Evolutionary conservation across 2,888 invertebrate species (phyloP).

Genomic region (Diplolepis rosae): DNA sequence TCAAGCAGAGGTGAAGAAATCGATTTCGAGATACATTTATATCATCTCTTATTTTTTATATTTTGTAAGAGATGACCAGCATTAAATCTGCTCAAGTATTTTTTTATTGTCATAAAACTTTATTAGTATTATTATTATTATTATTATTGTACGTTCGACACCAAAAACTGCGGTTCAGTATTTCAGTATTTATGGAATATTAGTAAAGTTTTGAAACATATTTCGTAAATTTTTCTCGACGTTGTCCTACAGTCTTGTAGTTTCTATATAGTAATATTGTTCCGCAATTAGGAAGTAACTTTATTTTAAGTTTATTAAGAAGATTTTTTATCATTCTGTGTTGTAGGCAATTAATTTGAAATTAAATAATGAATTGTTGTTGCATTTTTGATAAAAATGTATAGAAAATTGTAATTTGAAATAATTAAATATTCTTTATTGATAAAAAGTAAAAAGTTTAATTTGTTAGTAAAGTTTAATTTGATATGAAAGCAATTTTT

Average conservation of each 20-base stretch:
- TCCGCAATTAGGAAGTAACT: not conserved
- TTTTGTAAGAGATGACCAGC: conserved; percentile 31
- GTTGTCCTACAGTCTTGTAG: conserved; percentile 21
- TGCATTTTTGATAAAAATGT: too few species aligned
- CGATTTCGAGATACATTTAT: conserved; percentile 25
- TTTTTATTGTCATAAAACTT: conserved; percentile 50
- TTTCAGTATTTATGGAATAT: conserved; percentile 3
- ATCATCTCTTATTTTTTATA: conserved; percentile 8
- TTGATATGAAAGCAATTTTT: too few species aligned
- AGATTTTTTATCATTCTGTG: not conserved
- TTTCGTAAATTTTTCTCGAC: conserved; percentile 25
- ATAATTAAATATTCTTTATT: too few species aligned
- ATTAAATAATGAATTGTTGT: too few species aligned
- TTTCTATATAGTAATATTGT: conserved; percentile 10
- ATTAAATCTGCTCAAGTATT: conserved; percentile 14
- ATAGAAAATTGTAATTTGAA: too few species aligned
- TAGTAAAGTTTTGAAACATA: conserved; percentile 9
- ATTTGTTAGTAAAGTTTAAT: too few species aligned
- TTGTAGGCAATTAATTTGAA: not conserved
- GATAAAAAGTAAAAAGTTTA: too few species aligned
- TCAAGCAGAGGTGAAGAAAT: conserved; percentile 23
- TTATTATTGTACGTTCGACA: conserved; percentile 33
- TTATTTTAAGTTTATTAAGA: too few species aligned
- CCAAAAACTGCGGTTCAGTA: conserved; percentile 36
- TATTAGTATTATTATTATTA: conserved; percentile 41